Base-by-base conservation (phyloP, 2,113 vertebrate genomes). In the Chlorodrepanis virens region DNA sequence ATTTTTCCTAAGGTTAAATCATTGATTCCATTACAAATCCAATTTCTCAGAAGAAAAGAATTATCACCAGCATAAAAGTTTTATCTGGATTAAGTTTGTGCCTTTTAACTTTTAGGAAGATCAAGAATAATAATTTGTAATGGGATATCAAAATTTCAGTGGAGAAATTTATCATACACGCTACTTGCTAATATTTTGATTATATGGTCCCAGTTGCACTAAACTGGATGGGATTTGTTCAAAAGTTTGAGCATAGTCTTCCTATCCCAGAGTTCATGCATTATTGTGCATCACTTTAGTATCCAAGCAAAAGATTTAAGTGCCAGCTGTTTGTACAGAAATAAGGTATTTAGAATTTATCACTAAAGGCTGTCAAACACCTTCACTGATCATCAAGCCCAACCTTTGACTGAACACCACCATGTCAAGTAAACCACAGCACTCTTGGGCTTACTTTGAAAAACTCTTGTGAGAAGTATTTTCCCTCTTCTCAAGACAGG, bases 1-100 rank as follows among this genome's bases (percentile, higher is more conserved):
- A 42, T 88, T 96, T 93, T 94, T 90, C 47, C 63, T 96, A 83
- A 80, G 67, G 47, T 96, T 86, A 94, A 91, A 77, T 83, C 75
- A 74, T 17, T 83, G 84, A 90, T 91, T 94, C 45, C 39, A 90
- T 88, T 88, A 94, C 22, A 69, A 94, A 95, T 88, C 50, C 3
- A 40, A 56, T 93, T 96, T 95, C 71, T 89, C 68, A 90, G 83
- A 90, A 89, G 68, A 69, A 90, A 71, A 93, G 65, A 94, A 93
- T 93, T 81, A 85, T 83, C 83, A 81, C 11, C 50, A 86, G 33
- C 52, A 67, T 77, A 93, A 95, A 95, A 77, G 68, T 71, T 86
- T 90, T 86, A 90, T 81, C 72, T 86, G 59, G 59, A 93, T 83
- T 63, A 81, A 89, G 47, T 86, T 88, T 80, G 63, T 90, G 67